These are phyloP conservation scores for Chrysodeixis includens DNA, from an alignment of 2,888 invertebrate genomes.

Conservation along the genomic window DNA sequence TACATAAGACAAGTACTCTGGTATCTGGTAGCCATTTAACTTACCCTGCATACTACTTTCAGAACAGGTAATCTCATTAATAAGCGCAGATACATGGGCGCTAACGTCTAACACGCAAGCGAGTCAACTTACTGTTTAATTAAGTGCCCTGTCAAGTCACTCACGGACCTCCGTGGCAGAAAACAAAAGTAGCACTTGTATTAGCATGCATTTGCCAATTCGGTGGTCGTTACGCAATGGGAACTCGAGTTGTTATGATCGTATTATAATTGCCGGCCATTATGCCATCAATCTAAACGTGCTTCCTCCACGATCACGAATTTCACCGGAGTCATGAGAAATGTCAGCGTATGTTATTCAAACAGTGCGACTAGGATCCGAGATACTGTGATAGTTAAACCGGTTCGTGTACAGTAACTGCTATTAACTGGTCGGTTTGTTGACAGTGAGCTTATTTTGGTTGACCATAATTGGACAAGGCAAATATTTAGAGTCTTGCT, in stretches of 20 bases:
- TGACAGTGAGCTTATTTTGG: constrained; percentile 72
- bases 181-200: constrained; percentile 65
- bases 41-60: constrained; percentile 64
- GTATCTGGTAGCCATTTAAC: constrained; percentile 36
- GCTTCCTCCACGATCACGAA: constrained; percentile 79
- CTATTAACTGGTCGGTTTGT: constrained; percentile 64
- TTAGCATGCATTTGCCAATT: constrained; percentile 35
- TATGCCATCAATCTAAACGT: constrained; percentile 71
- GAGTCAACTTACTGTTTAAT: constrained; percentile 76
- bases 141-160: constrained; percentile 69
- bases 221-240: constrained; percentile 70
- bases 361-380: constrained; percentile 58
- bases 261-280: constrained; percentile 75
- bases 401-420: constrained; percentile 66
- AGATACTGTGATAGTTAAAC: constrained; percentile 70
- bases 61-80: constrained; percentile 74
- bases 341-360: constrained; percentile 75
- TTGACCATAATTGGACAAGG: constrained; percentile 71
- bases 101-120: constrained; percentile 65
- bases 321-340: constrained; percentile 79
- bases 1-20: constrained; percentile 44
- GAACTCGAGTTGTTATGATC: constrained; percentile 71
- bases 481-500: constrained; percentile 74
- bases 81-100: constrained; percentile 66
- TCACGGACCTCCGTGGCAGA: constrained; percentile 67